Evolutionary conservation across 2,797 vertebrate species (phyloP).

Genomic region (Okamejei kenojei): DNA sequence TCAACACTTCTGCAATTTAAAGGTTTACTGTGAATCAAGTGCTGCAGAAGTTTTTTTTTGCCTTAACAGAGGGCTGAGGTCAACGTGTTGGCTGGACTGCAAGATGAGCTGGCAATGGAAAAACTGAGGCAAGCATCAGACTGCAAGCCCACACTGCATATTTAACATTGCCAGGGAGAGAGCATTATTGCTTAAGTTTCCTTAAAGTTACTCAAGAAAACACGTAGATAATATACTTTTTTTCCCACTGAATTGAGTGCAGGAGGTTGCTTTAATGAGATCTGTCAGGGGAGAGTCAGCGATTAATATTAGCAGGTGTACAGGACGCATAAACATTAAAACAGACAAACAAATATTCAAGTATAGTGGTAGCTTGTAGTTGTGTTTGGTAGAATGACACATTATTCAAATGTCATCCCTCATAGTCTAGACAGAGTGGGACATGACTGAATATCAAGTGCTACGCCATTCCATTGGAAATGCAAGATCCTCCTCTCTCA

Average conservation of each 20-base stretch:
- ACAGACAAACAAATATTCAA: not conserved
- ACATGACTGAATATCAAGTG: not conserved
- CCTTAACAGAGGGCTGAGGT: not conserved
- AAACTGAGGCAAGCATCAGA: not conserved
- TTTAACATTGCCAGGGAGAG: not conserved
- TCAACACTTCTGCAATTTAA: not conserved
- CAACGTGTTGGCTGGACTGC: not conserved
- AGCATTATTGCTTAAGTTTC: not conserved
- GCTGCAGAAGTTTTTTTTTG: not conserved
- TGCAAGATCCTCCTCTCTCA: not conserved
- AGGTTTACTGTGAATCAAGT: not conserved
- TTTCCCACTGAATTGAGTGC: not conserved
- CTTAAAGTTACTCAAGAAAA: not conserved
- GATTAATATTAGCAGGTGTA: not conserved
- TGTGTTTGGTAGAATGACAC: not conserved
- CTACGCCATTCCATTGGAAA: not conserved
- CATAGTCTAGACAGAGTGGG: not conserved
- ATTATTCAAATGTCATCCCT: not conserved
- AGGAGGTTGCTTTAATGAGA: not conserved
- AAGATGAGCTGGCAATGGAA: not conserved
- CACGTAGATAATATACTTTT: not conserved
- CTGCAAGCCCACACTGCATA: not conserved
- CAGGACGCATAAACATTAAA: too few relatives aligned
- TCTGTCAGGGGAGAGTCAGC: not conserved
- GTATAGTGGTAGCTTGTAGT: not conserved